Percentiles rank a stretch among this genome's conserved stretches.
Conservation (phyloP, 2,888 invertebrate genomes). For the Seira ritae region DNA sequence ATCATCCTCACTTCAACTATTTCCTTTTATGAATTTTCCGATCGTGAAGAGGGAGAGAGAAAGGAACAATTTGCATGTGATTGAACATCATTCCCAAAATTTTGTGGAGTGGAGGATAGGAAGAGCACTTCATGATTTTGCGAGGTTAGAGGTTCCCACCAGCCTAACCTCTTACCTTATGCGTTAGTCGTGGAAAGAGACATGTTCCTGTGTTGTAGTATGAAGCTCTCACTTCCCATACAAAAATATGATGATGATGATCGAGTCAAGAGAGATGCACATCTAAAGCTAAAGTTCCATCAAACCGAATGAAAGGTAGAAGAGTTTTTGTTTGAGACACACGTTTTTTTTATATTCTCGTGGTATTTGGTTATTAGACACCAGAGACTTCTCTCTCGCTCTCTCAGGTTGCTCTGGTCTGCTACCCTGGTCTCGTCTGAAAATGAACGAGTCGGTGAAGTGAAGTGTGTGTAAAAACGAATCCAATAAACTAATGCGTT, state of each 20-base stretch:
- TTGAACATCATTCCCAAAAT: slow-evolving; percentile 15
- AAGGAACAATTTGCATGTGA: slow-evolving; percentile 19
- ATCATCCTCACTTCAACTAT: slow-evolving; percentile 10
- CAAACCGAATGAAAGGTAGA: slow-evolving; percentile 5
- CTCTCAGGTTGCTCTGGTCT: slow-evolving; percentile 1
- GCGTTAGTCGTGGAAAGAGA: slow-evolving; percentile 14
- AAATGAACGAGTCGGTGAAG: slow-evolving; percentile 22
- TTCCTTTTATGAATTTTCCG: slow-evolving; percentile 7
- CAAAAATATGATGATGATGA: slow-evolving; percentile 1
- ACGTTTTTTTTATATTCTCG: slow-evolving; percentile 17
- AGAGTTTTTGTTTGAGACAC: slow-evolving; percentile 35
- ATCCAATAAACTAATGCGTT: slow-evolving; percentile 66
- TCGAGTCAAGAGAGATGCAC: slow-evolving; percentile 22
- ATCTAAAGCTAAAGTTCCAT: neutral
- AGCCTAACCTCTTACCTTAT: neutral
- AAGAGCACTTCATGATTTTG: slow-evolving; percentile 1
- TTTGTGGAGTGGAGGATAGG: neutral
- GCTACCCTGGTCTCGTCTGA: neutral
- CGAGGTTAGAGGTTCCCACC: neutral
- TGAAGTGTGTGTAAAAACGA: slow-evolving; percentile 33
- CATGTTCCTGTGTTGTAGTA: neutral
- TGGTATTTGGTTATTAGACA: slow-evolving; percentile 57
- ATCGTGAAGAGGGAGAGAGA: neutral
- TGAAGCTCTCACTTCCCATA: neutral
- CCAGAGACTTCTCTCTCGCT: slow-evolving; percentile 33